These are phyloP conservation scores for Xenotilapia leptura DNA, from an alignment of 2,113 vertebrate genomes.

Conservation along the genomic window DNA sequence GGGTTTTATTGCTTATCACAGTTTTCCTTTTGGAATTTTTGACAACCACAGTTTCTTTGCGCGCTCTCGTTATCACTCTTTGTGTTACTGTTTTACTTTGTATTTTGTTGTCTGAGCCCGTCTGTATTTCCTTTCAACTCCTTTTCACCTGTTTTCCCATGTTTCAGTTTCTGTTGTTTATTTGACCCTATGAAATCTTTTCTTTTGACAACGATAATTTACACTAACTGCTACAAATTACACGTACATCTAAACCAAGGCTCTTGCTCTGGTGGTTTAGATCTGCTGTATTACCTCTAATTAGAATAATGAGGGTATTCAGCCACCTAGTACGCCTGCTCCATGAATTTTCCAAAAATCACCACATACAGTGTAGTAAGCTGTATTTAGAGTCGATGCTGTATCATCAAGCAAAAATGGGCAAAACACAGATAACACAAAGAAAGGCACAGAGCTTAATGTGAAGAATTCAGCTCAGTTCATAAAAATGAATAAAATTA, in stretches of 20 bases:
- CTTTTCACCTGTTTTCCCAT: not conserved
- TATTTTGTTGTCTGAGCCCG: not conserved
- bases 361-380: not conserved
- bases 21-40: not conserved
- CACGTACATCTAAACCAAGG: not conserved
- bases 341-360: not conserved
- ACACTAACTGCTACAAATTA: not conserved
- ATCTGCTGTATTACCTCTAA: not conserved
- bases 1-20: not conserved
- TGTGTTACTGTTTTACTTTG: not conserved
- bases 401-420: not conserved
- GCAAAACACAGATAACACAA: not conserved
- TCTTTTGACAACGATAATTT: not conserved
- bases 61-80: not conserved
- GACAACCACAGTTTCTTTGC: not conserved
- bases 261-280: not conserved
- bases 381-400: not conserved
- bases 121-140: not conserved
- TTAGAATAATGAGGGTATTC: not conserved
- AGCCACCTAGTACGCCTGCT: not conserved
- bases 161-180: not conserved
- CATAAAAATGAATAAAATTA: not conserved
- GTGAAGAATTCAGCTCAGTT: not conserved
- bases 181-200: not conserved
- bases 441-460: not conserved